Percentiles rank a stretch among this genome's conserved stretches.
These are phyloP conservation scores for Microtus agrestis DNA, from an alignment of 2,797 vertebrate genomes.

Conservation along the genomic window DNA sequence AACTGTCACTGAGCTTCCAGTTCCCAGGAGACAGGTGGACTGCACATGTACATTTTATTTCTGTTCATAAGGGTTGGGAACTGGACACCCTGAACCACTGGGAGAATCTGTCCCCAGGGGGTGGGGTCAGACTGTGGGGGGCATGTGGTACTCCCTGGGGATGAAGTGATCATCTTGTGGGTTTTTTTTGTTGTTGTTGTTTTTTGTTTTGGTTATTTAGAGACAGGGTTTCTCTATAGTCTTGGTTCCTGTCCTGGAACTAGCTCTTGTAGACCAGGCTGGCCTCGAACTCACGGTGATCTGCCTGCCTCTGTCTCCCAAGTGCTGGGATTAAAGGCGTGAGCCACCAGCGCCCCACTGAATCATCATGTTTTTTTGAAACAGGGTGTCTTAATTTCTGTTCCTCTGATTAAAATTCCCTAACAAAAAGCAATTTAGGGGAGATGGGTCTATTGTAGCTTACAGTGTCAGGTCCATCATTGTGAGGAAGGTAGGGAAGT, in stretches of 20 bases:
- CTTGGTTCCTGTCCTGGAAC: no score
- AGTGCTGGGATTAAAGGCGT: no score
- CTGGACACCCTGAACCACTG: not conserved
- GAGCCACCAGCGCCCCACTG: no score
- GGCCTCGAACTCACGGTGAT: no score
- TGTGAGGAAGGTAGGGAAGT: not conserved
- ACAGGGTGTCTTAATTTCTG: not conserved
- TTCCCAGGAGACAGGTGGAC: not conserved
- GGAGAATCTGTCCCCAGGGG: not conserved
- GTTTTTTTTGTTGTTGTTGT: no score
- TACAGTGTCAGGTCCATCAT: not conserved
- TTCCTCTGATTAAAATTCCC: not conserved
- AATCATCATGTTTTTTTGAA: not conserved
- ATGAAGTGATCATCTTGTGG: not conserved
- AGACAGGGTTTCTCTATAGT: no score
- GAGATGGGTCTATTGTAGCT: not conserved
- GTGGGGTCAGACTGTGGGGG: no score
- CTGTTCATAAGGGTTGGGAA: not conserved
- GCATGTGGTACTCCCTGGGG: no score
- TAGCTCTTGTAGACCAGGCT: no score
- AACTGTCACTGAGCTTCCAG: not conserved
- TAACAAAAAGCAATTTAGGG: not conserved
- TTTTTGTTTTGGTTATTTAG: no score
- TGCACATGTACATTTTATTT: not conserved
- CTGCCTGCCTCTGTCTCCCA: no score